phyloP scores from a whole-genome alignment of 2,113 vertebrate species.

The Tetrax tetrax region DNA sequence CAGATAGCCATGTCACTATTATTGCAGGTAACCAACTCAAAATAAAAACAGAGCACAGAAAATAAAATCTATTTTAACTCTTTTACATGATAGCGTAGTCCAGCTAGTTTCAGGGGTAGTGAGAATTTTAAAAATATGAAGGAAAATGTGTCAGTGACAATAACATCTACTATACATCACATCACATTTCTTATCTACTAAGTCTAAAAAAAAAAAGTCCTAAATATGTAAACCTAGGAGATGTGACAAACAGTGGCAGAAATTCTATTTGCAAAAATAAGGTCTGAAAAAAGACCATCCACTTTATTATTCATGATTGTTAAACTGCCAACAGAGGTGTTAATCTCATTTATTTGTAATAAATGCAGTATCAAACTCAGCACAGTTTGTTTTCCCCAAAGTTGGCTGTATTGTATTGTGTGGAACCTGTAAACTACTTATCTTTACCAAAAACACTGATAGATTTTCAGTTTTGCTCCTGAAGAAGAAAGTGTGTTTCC shows the following conservation, averaged over 20 bases:
- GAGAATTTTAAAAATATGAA: not conserved
- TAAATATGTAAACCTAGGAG: not conserved
- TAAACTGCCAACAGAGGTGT: not conserved
- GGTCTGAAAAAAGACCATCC: not conserved
- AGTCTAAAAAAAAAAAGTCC: not conserved
- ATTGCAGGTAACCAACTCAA: not conserved
- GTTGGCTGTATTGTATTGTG: not conserved
- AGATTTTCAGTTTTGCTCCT: not conserved
- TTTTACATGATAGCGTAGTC: not conserved
- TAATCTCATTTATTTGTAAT: not conserved
- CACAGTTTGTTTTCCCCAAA: not conserved
- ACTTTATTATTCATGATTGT: not conserved
- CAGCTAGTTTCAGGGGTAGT: not conserved
- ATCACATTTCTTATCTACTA: not conserved
- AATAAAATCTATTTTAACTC: not conserved
- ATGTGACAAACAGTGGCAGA: not conserved
- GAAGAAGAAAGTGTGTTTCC: not conserved
- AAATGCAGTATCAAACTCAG: not conserved
- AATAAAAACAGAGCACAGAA: conserved; percentile 10
- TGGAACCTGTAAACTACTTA: not conserved
- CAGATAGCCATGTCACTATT: conserved; percentile 63
- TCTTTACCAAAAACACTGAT: not conserved
- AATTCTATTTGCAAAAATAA: conserved; percentile 1
- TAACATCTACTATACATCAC: not conserved
- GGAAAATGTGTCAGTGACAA: not conserved